Evolutionary conservation across 2,888 invertebrate species (phyloP), one percentile per base, ranked within the genome.

Genomic region (Cerastoderma edule): DNA sequence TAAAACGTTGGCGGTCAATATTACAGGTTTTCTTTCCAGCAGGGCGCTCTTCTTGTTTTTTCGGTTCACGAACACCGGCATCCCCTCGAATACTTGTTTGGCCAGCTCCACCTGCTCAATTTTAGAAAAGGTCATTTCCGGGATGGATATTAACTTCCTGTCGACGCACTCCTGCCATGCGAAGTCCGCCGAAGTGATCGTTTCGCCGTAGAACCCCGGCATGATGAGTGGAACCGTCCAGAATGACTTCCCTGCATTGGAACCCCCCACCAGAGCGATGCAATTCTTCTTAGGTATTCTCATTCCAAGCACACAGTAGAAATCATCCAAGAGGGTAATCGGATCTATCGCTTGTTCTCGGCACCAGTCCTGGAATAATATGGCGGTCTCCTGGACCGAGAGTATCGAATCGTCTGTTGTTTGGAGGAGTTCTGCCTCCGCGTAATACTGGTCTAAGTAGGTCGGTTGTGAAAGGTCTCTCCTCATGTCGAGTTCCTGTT

Each of bases 101-200:
- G n/a, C n/a, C n/a, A n/a, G n/a, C n/a, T n/a, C 44, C 10, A 44
- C 44, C 44, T 44, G 44, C 44, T 44, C 44, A 44, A 44, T 44
- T 44, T 16, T n/a, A n/a, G n/a, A n/a, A n/a, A n/a, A n/a, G n/a
- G n/a, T n/a, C n/a, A n/a, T n/a, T n/a, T n/a, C n/a, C 16, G 44
- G 44, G 16, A 44, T 44, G 16, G 10, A 16, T 10, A 44, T 16
- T 13, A 44, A 13, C 44, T 44, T 16, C 44, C 16, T 44, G 44
- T 44, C 16, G 16, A 44, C 16, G 44, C 44, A 44, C 16, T 44
- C 16, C 44, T 10, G 16, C 44, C 44, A 44, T 10, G 44, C 44
- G 16, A 44, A 44, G 16, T 44, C 44, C 44, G 44, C 16, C 10
- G 44, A 44, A 44, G 16, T 44, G 44, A 44, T 16, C 16, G 44